Percentiles rank a stretch among this genome's conserved stretches.
These are phyloP conservation scores for Panthera uncia DNA, from an alignment of 2,113 vertebrate genomes.

Conservation along the genomic window DNA sequence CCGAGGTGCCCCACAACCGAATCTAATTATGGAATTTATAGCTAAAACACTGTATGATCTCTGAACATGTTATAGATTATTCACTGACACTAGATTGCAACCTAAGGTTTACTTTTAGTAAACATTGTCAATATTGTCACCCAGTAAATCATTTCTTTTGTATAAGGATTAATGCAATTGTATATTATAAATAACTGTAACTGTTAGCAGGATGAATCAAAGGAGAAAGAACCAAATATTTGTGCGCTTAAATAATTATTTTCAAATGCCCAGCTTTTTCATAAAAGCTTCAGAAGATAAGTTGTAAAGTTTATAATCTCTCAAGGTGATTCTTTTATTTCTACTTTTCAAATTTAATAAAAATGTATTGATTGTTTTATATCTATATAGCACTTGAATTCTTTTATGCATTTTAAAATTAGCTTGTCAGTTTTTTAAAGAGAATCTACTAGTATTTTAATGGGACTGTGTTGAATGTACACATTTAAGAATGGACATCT, in stretches of 20 bases:
- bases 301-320: background rate
- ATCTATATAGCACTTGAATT: background rate
- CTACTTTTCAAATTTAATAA: background rate
- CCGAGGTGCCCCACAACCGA: too few species aligned
- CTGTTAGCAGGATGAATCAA: background rate
- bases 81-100: background rate
- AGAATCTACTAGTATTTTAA: too few species aligned
- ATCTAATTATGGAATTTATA: background rate
- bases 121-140: background rate
- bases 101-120: background rate
- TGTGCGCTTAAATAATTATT: background rate
- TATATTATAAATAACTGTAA: background rate
- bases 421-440: too few species aligned
- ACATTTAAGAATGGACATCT: background rate
- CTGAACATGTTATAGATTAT: background rate
- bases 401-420: background rate
- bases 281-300: background rate
- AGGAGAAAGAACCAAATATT: background rate
- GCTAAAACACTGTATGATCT: background rate
- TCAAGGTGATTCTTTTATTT: conserved; percentile 7
- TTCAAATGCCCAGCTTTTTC: background rate
- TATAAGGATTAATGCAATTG: background rate
- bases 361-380: background rate
- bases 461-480: background rate
- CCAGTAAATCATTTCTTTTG: background rate